Evolutionary conservation across 92 coral and sea anemone genomes (phyloP).

Genomic region (Chrysogorgia sp.): DNA sequence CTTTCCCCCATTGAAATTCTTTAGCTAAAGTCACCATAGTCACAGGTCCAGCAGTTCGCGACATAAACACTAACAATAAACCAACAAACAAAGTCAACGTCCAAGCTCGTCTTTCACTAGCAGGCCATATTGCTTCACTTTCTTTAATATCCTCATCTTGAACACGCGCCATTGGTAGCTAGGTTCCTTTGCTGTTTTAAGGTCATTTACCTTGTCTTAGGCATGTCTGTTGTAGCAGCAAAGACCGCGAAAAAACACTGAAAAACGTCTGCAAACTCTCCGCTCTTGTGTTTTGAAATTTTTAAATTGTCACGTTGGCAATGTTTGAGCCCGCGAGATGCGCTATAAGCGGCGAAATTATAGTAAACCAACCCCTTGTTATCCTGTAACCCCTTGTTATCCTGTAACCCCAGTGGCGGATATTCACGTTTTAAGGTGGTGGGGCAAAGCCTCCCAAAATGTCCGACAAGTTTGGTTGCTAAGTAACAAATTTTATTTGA

Average conservation of each 20-base stretch:
- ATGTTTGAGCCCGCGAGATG: too few species aligned
- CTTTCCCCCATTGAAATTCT: constrained; percentile 34
- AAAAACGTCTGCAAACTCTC: not conserved
- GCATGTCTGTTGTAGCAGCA: not conserved
- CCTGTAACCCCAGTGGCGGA: too few species aligned
- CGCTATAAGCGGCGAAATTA: too few species aligned
- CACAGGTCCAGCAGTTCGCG: constrained; percentile 40
- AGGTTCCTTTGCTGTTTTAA: not conserved
- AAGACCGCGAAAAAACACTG: not conserved
- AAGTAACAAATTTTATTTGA: too few species aligned
- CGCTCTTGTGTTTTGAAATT: not conserved
- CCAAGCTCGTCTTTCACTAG: constrained; percentile 25
- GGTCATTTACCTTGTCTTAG: not conserved
- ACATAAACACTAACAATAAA: constrained; percentile 8
- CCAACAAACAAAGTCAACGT: constrained; percentile 36
- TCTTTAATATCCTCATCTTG: not conserved
- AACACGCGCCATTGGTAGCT: not conserved
- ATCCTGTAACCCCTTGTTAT: too few species aligned
- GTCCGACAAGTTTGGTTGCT: too few species aligned
- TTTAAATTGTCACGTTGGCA: too few species aligned
- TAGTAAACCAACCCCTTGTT: too few species aligned
- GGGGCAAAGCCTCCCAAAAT: too few species aligned
- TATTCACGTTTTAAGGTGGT: too few species aligned
- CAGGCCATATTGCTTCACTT: not conserved
- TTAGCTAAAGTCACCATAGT: constrained; percentile 28